Evolutionary conservation across 2,113 vertebrate genomes (phyloP).

Genomic region (mouse (Mus musculus)): DNA sequence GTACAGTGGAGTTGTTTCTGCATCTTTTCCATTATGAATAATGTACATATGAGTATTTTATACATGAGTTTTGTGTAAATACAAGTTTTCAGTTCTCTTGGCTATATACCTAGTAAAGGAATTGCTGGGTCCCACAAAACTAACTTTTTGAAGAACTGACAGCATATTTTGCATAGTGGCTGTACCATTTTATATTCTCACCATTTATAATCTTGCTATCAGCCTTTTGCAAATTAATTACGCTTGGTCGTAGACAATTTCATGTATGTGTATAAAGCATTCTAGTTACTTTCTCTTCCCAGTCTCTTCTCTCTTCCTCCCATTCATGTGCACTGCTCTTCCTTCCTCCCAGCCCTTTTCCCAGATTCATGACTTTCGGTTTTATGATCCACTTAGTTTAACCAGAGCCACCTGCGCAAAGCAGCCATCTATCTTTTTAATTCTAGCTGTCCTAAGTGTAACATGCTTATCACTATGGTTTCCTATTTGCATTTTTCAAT

Average conservation of each 20-base stretch:
- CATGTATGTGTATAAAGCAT: background rate
- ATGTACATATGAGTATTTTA: background rate
- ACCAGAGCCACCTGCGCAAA: background rate
- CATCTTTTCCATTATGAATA: slow-evolving; percentile 41
- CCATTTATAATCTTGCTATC: slow-evolving; percentile 10
- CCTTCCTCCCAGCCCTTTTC: background rate
- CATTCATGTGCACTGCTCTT: background rate
- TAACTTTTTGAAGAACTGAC: slow-evolving; percentile 38
- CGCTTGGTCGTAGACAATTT: background rate
- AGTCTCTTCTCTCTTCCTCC: background rate
- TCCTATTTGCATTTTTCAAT: slow-evolving; percentile 53
- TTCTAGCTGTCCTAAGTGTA: background rate
- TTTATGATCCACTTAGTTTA: background rate
- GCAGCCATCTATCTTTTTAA: slow-evolving; percentile 10
- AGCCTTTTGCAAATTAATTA: background rate
- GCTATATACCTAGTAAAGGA: slow-evolving; percentile 1
- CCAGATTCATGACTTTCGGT: background rate
- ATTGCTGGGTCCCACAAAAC: slow-evolving; percentile 4
- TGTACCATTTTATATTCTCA: slow-evolving; percentile 36
- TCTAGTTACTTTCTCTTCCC: background rate
- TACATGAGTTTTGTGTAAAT: slow-evolving; percentile 38
- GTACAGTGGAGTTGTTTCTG: slow-evolving; percentile 9
- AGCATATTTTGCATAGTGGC: slow-evolving; percentile 33
- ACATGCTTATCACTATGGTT: slow-evolving; percentile 19
- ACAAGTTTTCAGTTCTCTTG: slow-evolving; percentile 16